phyloP scores from a whole-genome alignment of 2,797 vertebrate species.

The Hyperoplus immaculatus region DNA sequence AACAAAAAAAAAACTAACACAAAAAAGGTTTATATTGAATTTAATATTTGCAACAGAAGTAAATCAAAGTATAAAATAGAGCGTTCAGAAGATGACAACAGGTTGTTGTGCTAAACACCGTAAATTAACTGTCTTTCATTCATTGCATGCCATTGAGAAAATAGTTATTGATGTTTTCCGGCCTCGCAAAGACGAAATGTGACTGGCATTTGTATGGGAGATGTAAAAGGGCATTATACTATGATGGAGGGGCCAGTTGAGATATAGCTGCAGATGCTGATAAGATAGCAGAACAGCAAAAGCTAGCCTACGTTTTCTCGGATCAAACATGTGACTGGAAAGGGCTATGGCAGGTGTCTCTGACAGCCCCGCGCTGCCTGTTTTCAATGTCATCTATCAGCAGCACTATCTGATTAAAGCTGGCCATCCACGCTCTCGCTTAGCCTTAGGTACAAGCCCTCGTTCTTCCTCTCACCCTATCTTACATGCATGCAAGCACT shows the following conservation, averaged over 20 bases:
- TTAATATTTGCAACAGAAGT: slow-evolving; percentile 4
- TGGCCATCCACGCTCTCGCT: slow-evolving; percentile 61
- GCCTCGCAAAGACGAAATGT: slow-evolving; percentile 65
- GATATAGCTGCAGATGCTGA: slow-evolving; percentile 80
- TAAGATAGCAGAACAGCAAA: slow-evolving; percentile 75
- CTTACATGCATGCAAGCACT: slow-evolving; percentile 43
- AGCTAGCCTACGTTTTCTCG: slow-evolving; percentile 53
- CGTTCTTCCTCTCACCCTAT: slow-evolving; percentile 38
- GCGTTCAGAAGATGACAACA: slow-evolving; percentile 49
- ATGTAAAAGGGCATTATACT: slow-evolving; percentile 81
- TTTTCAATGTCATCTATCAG: slow-evolving; percentile 80
- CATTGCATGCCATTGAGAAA: slow-evolving; percentile 62
- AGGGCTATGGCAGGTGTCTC: slow-evolving; percentile 76
- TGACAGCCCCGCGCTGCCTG: slow-evolving; percentile 59
- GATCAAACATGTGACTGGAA: slow-evolving; percentile 75
- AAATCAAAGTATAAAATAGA: slow-evolving; percentile 51
- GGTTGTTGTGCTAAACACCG: slow-evolving; percentile 44
- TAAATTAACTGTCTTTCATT: slow-evolving; percentile 62
- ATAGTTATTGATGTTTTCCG: slow-evolving; percentile 76
- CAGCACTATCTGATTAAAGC: slow-evolving; percentile 80
- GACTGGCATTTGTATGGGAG: slow-evolving; percentile 76
- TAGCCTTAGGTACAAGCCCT: slow-evolving; percentile 59
- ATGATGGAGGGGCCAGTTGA: slow-evolving; percentile 69
- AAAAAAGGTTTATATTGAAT: slow-evolving; percentile 54
- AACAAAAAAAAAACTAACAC: too few relatives aligned